Conservation (phyloP, 1,140 invertebrate genomes). For the Drosophila hydei region DNA sequence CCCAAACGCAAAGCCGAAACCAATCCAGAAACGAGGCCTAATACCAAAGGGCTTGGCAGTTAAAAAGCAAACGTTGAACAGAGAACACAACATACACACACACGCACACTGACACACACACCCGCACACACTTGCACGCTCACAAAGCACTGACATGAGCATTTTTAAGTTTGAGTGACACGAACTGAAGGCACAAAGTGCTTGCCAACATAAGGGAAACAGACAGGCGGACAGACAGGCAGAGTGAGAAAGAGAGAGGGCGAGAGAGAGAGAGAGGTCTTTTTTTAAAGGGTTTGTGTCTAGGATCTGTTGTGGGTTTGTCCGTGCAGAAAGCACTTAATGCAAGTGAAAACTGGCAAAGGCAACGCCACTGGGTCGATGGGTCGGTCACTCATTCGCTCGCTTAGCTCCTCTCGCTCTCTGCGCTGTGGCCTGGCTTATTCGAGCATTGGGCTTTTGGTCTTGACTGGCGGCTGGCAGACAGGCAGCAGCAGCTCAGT, state of each 20-base stretch:
- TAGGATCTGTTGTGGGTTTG: constrained; percentile 4
- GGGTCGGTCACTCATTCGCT: constrained; percentile 48
- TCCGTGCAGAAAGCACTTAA: constrained; percentile 68
- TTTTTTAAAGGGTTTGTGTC: neutral
- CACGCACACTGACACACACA: constrained; percentile 32
- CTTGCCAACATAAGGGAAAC: constrained; percentile 29
- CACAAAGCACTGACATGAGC: constrained; percentile 47
- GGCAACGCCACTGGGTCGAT: constrained; percentile 66
- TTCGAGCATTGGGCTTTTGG: constrained; percentile 1
- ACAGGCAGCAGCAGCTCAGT: constrained; percentile 49
- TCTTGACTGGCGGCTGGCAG: constrained; percentile 17
- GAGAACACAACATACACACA: constrained; percentile 5
- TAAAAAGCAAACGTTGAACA: constrained; percentile 22
- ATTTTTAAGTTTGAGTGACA: constrained; percentile 75
- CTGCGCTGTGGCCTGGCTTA: constrained; percentile 9
- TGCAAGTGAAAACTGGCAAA: constrained; percentile 71
- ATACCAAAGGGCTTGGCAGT: constrained; percentile 10
- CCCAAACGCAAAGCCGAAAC: constrained; percentile 7
- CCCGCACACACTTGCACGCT: constrained; percentile 6
- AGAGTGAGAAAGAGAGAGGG: neutral
- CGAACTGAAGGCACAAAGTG: constrained; percentile 72
- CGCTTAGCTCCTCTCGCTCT: constrained; percentile 27
- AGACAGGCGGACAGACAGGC: neutral
- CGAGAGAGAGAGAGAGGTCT: neutral
- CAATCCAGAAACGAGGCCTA: constrained; percentile 16